These are phyloP conservation scores for Sternarchorhynchus goeldii DNA, from an alignment of 2,797 vertebrate species.

Conservation along the genomic window DNA sequence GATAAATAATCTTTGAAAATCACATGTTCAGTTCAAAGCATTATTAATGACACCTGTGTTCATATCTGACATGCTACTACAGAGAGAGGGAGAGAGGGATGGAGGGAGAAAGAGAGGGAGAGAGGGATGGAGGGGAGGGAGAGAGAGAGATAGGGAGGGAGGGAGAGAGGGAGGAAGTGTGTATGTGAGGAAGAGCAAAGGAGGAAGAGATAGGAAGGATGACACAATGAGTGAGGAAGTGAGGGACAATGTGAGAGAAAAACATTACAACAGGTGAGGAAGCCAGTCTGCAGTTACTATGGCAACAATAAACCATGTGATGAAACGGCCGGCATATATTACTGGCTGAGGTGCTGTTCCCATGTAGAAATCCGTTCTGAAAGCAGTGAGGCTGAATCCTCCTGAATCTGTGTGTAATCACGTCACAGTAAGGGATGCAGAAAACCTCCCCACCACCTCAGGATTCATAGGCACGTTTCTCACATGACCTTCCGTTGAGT, in stretches of 20 bases:
- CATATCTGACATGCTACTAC: neutral
- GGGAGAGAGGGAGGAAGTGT: neutral
- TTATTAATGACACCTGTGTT: too few species aligned
- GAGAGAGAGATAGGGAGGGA: neutral
- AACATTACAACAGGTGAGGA: neutral
- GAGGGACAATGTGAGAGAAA: neutral
- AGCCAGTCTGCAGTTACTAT: slow-evolving; percentile 28
- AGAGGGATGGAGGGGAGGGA: neutral
- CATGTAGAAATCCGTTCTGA: neutral
- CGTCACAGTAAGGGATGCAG: neutral
- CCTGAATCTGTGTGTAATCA: neutral
- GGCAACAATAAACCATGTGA: slow-evolving; percentile 33
- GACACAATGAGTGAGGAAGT: neutral
- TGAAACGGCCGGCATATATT: slow-evolving; percentile 16
- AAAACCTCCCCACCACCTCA: neutral
- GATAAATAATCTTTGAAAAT: neutral
- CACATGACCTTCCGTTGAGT: too few species aligned
- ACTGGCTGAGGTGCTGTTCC: slow-evolving; percentile 1
- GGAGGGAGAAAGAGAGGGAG: neutral
- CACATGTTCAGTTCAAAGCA: neutral
- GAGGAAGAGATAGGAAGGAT: neutral
- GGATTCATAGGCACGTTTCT: too few species aligned
- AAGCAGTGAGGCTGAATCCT: neutral
- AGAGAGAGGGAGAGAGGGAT: neutral
- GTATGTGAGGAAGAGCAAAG: too few species aligned